Percentiles rank a stretch among this genome's conserved stretches.
Conservation (phyloP, 2,888 invertebrate species). For the Scaptomyza cyrtandrae region DNA sequence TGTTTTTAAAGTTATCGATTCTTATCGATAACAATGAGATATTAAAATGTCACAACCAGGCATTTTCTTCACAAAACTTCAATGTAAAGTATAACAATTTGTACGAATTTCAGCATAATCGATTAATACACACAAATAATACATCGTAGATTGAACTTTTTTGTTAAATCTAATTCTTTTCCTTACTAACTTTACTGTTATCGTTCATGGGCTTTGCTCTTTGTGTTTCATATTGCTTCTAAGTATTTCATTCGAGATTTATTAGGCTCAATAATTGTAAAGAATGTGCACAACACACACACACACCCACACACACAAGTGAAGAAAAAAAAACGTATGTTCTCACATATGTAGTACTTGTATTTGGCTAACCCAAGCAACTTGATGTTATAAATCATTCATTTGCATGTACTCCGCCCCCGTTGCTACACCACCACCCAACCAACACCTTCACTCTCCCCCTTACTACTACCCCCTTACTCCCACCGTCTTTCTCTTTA, state of each 20-base stretch:
- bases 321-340: slow-evolving; percentile 16
- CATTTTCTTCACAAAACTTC: too few relatives aligned
- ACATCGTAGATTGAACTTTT: too few relatives aligned
- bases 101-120: too few relatives aligned
- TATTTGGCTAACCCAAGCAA: slow-evolving; percentile 44
- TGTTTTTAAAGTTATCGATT: too few relatives aligned
- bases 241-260: slow-evolving; percentile 35
- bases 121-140: too few relatives aligned
- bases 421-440: not conserved
- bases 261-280: slow-evolving; percentile 61
- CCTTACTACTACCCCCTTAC: too few relatives aligned
- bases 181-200: not conserved
- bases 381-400: slow-evolving; percentile 52
- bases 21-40: too few relatives aligned
- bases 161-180: not conserved
- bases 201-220: not conserved
- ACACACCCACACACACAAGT: not conserved
- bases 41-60: too few relatives aligned
- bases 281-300: slow-evolving; percentile 47
- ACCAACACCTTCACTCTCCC: slow-evolving; percentile 89
- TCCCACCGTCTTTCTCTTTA: not conserved
- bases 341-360: slow-evolving; percentile 25
- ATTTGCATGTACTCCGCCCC: slow-evolving; percentile 47
- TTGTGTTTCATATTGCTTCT: not conserved
- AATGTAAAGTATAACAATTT: too few relatives aligned